Conservation (phyloP, 2,888 invertebrate species). For the Caenorhabditis japonica region DNA sequence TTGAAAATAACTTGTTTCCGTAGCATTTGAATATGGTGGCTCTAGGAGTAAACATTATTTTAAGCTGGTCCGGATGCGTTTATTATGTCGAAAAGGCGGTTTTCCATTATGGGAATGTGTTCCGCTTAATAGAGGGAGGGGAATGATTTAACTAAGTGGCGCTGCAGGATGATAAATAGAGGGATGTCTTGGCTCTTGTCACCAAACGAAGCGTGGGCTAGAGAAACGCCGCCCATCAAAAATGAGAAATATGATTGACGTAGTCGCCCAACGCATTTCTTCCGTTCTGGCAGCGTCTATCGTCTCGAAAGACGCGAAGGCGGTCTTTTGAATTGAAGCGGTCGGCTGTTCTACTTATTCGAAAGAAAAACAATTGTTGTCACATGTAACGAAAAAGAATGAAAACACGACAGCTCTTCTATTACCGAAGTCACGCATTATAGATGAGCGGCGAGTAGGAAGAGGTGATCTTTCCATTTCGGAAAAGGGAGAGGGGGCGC, state of each 20-base stretch:
- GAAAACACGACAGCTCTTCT: slow-evolving; percentile 4
- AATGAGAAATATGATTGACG: slow-evolving; percentile 55
- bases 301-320: slow-evolving; percentile 3
- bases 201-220: slow-evolving; percentile 10
- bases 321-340: slow-evolving; percentile 23
- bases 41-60: no score
- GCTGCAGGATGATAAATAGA: slow-evolving; percentile 35
- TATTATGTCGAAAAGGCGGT: no score
- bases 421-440: slow-evolving; percentile 9
- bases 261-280: slow-evolving; percentile 17
- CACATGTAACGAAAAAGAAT: not conserved
- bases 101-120: no score
- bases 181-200: slow-evolving; percentile 31
- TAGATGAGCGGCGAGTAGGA: slow-evolving; percentile 1
- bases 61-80: no score
- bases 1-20: no score
- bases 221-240: slow-evolving; percentile 31
- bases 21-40: no score
- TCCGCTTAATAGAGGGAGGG: no score
- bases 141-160: slow-evolving; percentile 27
- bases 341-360: no score
- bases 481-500: slow-evolving; percentile 6
- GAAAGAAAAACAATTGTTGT: not conserved
- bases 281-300: slow-evolving; percentile 25
- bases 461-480: no score